Evolutionary conservation across 2,797 vertebrate genomes (phyloP), one percentile per base, ranked within the genome.

Genomic region (Lepus townsendii): DNA sequence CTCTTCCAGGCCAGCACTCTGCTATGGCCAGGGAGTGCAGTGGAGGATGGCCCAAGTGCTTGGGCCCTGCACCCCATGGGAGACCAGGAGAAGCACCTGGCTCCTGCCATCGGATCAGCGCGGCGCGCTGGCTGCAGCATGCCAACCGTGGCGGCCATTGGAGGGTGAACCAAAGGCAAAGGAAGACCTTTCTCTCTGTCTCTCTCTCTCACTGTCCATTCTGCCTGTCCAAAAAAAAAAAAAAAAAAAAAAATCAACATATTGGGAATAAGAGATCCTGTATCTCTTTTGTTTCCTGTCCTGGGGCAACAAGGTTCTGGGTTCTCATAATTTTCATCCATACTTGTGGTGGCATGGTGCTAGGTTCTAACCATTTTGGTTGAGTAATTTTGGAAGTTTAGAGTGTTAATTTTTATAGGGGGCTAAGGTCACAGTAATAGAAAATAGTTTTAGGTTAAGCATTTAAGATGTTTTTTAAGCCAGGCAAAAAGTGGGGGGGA

Each of bases 401-500:
- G 38, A 65, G 22, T 83, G 12, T 82, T 87, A 57, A 80, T 65
- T 83, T 84, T 92, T 86, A 76, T 75, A 65, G 69, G n/a, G 20
- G 14, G 19, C 75, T 24, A 77, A 26, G 3, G n/a, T 72, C 73
- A 69, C 63, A 63, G 54, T 65, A 57, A 47, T 72, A 30, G 65
- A 83, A 84, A 72, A 57, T n/a, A 80, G 1, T 79, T 22, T 60
- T 91, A 84, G 32, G 30, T 84, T 79, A 75, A 60, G 13, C 62
- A 35, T 80, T 83, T 83, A 89, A 89, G 20, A 72, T 12, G 35
- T 65, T 87, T 87, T 87, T 87, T 13, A 52, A 89, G 86, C 52
- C 47, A 83, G 38, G 17, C 8, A 10, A 60, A 52, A 73, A 47
- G 22, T 8, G 17, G 7, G 3, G 0, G 16, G 17, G 38, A 16